Percentiles rank a stretch among this genome's conserved stretches.
Evolutionary conservation across 2,797 vertebrate species (phyloP).

Genomic region (Orestias chungarensis): DNA sequence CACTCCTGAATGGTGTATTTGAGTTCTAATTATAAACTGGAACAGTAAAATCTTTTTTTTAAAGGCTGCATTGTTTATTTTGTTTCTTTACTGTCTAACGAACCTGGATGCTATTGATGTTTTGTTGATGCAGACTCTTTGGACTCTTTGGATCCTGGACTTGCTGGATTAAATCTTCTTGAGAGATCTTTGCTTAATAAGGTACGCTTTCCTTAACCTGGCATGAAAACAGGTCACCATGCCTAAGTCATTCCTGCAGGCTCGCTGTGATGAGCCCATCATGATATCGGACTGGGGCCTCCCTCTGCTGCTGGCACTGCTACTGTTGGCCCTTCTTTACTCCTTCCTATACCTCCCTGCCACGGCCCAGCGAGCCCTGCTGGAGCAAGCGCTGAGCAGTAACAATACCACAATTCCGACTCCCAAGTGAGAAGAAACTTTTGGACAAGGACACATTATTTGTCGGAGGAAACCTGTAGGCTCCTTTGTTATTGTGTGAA

Average conservation of each 20-base stretch:
- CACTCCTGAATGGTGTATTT: background rate
- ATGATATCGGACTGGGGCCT: conserved; percentile 80
- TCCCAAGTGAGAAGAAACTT: conserved; percentile 24
- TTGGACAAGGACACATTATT: background rate
- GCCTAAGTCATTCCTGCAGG: conserved; percentile 78
- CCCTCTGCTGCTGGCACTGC: conserved; percentile 74
- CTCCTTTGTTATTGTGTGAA: background rate
- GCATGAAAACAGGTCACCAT: conserved; percentile 46
- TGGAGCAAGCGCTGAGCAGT: conserved; percentile 71
- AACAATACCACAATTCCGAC: conserved; percentile 45
- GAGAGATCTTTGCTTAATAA: background rate
- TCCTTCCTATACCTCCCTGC: conserved; percentile 81
- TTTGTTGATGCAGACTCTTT: conserved; percentile 5
- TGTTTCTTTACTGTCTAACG: conserved; percentile 9
- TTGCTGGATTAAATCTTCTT: background rate
- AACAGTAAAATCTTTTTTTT: background rate
- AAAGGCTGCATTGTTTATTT: background rate
- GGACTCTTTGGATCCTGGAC: conserved; percentile 10
- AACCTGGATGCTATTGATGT: conserved; percentile 18
- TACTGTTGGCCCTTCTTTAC: conserved; percentile 76
- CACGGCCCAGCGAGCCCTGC: conserved; percentile 70
- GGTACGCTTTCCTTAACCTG: background rate
- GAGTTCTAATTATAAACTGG: background rate
- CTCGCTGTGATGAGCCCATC: conserved; percentile 79
- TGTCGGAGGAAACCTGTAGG: background rate